Evolutionary conservation across 2,113 vertebrate genomes (phyloP), one percentile per base, ranked within the genome.

Genomic region (Bambusicola thoracicus): DNA sequence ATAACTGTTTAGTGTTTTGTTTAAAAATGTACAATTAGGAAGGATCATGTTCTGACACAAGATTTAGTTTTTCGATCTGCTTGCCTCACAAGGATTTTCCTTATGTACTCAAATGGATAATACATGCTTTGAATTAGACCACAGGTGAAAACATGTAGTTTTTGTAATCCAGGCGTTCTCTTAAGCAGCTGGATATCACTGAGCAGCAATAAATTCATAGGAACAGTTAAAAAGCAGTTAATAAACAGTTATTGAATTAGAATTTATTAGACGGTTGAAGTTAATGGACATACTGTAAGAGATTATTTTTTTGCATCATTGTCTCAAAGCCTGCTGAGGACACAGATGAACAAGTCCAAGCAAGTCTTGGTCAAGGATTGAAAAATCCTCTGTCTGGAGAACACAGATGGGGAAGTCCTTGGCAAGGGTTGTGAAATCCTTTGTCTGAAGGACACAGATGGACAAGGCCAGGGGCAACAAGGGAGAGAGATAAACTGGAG

Each of bases 41-140:
- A 67, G 15, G 90, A 4, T 7, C 6, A 53, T 70, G 81, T 84
- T 36, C 56, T 80, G 49, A 59, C 68, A 22, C 2, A 41, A 8
- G 22, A 72, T 44, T 62, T 81, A 69, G 16, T 44, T 93, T 92
- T 85, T 61, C 65, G 10, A 75, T 93, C 43, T 65, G n/a, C 40
- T 75, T 95, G 12, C 41, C 21, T 78, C 17, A 55, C 20, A 83
- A 44, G 10, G 46, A 62, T 81, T 90, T 81, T 10, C 49, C 44
- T 62, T 68, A 46, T 30, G 22, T 77, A 32, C 15, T 27, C 40
- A 61, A 53, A 69, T 18, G 44, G 38, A 84, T 13, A 20, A 41
- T 27, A 27, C 11, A 46, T 4, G 21, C 14, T 59, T 84, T 29
- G 70, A 55, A 58, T 8, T 17, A 61, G 14, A 62, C 4, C 12